Conservation (phyloP, 1,140 invertebrate genomes). For the Elymnias hypermnestra region DNA sequence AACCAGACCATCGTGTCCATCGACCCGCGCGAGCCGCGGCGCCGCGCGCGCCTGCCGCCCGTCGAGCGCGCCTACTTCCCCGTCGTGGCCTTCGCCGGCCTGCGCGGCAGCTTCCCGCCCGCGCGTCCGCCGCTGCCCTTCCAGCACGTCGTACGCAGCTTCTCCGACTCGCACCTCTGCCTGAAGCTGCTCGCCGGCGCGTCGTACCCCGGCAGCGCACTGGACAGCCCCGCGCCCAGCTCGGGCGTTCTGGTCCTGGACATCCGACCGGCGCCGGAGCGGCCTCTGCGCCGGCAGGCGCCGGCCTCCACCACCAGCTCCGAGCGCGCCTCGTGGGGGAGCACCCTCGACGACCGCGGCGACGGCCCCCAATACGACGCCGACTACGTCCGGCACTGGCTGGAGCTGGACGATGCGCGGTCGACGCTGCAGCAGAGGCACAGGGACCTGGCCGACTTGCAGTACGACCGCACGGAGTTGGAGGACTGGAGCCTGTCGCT, state of each 20-base stretch:
- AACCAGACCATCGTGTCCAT: conserved; percentile 75
- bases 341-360: conserved; percentile 72
- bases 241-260: conserved; percentile 78
- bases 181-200: conserved; percentile 79
- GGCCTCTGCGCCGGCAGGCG: conserved; percentile 53
- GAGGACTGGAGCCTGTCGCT: conserved; percentile 88
- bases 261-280: conserved; percentile 66
- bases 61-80: conserved; percentile 78
- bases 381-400: conserved; percentile 86
- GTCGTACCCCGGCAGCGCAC: conserved; percentile 70
- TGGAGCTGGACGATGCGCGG: conserved; percentile 82
- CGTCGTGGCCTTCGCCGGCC: conserved; percentile 79
- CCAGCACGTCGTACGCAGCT: conserved; percentile 83
- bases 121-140: conserved; percentile 81
- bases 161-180: conserved; percentile 84
- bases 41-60: conserved; percentile 77
- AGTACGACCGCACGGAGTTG: conserved; percentile 85
- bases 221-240: conserved; percentile 77
- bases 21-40: conserved; percentile 71
- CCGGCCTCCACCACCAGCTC: conserved; percentile 67
- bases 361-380: conserved; percentile 82
- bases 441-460: conserved; percentile 81
- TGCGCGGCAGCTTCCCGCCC: conserved; percentile 83
- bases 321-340: conserved; percentile 77
- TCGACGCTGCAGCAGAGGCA: conserved; percentile 81